Percentiles rank a stretch among this genome's conserved stretches.
These are phyloP conservation scores for Germaria angustata DNA, from an alignment of 2,888 invertebrate species.

Conservation along the genomic window DNA sequence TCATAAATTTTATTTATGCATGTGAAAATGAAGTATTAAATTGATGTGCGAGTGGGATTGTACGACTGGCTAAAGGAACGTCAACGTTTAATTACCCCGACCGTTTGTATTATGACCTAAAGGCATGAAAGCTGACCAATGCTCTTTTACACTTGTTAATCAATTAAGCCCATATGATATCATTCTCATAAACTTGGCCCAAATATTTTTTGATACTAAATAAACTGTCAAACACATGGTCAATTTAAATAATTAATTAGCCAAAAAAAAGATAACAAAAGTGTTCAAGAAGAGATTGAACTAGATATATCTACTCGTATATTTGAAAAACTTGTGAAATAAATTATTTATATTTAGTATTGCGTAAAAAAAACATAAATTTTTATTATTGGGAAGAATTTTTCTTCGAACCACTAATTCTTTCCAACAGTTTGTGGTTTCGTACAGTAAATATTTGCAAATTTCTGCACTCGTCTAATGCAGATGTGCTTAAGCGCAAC, in stretches of 20 bases:
- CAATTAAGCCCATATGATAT: conserved; percentile 8
- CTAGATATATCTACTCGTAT: not conserved
- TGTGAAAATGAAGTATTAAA: not conserved
- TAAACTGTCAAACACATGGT: no score
- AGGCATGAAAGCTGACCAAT: not conserved
- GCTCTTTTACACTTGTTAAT: not conserved
- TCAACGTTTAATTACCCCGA: not conserved
- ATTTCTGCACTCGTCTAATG: no score
- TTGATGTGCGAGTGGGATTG: not conserved
- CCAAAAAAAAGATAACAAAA: not conserved
- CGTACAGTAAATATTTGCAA: no score
- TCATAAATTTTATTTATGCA: not conserved
- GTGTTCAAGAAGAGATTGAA: not conserved
- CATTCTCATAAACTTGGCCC: conserved; percentile 22
- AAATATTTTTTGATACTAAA: no score
- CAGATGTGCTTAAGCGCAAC: no score
- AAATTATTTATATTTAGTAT: not conserved
- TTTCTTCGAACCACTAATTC: no score
- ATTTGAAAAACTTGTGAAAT: not conserved
- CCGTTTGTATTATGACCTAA: conserved; percentile 4
- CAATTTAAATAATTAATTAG: not conserved
- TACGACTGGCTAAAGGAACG: not conserved
- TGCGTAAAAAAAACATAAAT: no score
- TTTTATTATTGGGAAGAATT: no score
- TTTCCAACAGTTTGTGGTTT: no score